Conservation (phyloP, 2,888 invertebrate genomes). For the Patella ulyssiponensis region DNA sequence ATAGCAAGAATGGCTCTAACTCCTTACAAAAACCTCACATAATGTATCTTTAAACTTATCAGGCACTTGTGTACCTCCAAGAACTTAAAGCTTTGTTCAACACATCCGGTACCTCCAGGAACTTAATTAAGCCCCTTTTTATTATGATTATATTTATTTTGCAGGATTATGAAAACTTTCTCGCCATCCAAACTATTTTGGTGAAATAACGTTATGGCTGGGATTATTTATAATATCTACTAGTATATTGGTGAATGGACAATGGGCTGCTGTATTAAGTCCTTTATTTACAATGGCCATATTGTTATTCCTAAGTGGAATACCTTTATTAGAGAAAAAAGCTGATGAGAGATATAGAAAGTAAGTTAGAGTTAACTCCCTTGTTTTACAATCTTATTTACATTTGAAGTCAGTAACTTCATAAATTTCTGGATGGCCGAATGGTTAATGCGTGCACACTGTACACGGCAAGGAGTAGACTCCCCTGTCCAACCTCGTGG, state of each 20-base stretch:
- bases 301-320: slow-evolving; percentile 90
- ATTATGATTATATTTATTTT: slow-evolving; percentile 22
- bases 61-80: too few species aligned
- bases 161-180: slow-evolving; percentile 87
- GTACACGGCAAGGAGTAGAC: too few species aligned
- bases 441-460: background rate
- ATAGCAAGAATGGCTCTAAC: too few species aligned
- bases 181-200: slow-evolving; percentile 94
- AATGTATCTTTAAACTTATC: too few species aligned
- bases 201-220: slow-evolving; percentile 94
- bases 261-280: slow-evolving; percentile 89
- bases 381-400: too few species aligned
- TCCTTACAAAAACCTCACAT: too few species aligned
- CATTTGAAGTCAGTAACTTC: too few species aligned
- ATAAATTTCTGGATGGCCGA: background rate
- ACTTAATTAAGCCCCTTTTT: too few species aligned
- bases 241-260: slow-evolving; percentile 85
- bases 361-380: slow-evolving; percentile 67
- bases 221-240: slow-evolving; percentile 91
- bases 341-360: slow-evolving; percentile 91
- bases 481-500: too few species aligned
- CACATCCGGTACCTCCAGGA: too few species aligned
- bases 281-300: slow-evolving; percentile 90
- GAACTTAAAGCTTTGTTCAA: too few species aligned
- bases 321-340: slow-evolving; percentile 88